Conservation (phyloP, 2,797 vertebrate species). For the Aplochiton taeniatus region DNA sequence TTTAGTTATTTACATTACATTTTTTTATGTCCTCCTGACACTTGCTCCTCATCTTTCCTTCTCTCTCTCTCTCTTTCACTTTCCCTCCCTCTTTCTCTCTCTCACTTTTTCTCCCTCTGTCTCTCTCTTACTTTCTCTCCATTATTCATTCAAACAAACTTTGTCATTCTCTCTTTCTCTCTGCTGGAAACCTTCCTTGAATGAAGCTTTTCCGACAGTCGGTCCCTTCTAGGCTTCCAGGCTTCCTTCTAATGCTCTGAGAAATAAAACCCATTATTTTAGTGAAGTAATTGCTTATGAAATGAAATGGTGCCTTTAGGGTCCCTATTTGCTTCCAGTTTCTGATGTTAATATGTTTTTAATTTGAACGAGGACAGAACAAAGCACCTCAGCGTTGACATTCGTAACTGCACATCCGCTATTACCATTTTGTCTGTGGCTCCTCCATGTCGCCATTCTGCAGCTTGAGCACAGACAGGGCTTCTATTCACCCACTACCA, state of each 20-base stretch:
- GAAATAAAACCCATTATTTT: constrained; percentile 11
- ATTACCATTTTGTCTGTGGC: neutral
- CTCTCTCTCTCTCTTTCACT: neutral
- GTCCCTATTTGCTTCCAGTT: constrained; percentile 7
- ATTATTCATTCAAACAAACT: neutral
- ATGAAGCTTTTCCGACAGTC: neutral
- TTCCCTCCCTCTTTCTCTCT: neutral
- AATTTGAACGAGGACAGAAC: constrained; percentile 7
- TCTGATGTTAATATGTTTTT: constrained; percentile 12
- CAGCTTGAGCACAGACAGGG: neutral
- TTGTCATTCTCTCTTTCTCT: neutral
- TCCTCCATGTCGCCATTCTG: neutral
- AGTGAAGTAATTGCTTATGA: constrained; percentile 8
- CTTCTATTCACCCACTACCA: neutral
- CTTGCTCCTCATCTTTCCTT: constrained; percentile 11
- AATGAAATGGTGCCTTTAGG: constrained; percentile 15
- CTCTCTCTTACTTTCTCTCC: neutral
- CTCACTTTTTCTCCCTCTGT: neutral
- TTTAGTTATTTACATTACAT: no score
- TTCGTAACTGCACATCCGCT: neutral
- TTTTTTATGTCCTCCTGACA: constrained; percentile 24
- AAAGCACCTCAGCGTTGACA: neutral
- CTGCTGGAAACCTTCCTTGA: neutral
- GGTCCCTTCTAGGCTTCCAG: neutral
- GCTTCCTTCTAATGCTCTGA: constrained; percentile 10